Evolutionary conservation across 2,797 vertebrate species (phyloP).

Genomic region (Squalus acanthias): DNA sequence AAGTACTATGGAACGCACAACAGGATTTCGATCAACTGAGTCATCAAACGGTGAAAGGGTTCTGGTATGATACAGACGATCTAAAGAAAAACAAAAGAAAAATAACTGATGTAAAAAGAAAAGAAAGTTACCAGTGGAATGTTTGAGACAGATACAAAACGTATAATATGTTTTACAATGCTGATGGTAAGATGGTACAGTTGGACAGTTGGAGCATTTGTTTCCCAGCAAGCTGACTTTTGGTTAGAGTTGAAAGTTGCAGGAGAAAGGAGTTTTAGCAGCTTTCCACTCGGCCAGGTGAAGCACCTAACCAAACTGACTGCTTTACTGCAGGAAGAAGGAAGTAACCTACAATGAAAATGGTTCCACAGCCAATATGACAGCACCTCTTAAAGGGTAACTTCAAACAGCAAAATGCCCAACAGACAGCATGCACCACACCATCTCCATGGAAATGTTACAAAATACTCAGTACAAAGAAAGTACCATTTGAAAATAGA

Average conservation of each 20-base stretch:
- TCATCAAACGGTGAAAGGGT: constrained; percentile 84
- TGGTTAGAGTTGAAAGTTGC: neutral
- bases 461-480: neutral
- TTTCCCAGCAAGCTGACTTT: neutral
- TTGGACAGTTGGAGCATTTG: neutral
- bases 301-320: neutral
- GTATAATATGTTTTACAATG: neutral
- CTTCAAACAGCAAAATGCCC: neutral
- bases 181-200: neutral
- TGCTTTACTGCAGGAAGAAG: neutral
- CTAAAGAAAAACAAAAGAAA: constrained; percentile 47
- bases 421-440: neutral
- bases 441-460: neutral
- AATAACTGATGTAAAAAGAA: no score
- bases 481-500: neutral
- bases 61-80: constrained; percentile 62
- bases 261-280: neutral
- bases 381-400: neutral
- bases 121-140: neutral
- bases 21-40: constrained; percentile 79
- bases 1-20: constrained; percentile 83
- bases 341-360: constrained; percentile 1
- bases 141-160: neutral
- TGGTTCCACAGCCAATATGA: neutral
- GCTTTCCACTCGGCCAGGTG: neutral